Evolutionary conservation across 2,888 invertebrate genomes (phyloP).

Genomic region (Poecilus cupreus): DNA sequence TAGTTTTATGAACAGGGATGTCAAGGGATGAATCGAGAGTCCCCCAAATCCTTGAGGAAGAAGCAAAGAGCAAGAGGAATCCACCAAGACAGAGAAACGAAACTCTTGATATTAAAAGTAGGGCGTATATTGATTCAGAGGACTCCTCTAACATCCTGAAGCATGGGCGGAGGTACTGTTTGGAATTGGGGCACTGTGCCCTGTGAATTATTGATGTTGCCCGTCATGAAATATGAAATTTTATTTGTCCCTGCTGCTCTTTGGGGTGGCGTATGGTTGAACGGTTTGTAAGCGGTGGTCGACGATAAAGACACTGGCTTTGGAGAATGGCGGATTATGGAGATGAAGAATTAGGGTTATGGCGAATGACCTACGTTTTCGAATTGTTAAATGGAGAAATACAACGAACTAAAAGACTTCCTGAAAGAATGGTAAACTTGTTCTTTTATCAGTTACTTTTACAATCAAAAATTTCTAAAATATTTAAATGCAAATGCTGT

Average conservation of each 20-base stretch:
- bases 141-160: constrained; percentile 35
- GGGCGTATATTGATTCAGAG: constrained; percentile 59
- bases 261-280: neutral
- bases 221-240: constrained; percentile 41
- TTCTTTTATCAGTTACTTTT: too few relatives aligned
- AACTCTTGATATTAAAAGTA: constrained; percentile 60
- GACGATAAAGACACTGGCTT: neutral
- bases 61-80: constrained; percentile 5
- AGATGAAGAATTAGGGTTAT: constrained; percentile 34
- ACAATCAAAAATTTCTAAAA: too few relatives aligned
- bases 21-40: neutral
- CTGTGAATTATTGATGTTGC: constrained; percentile 36
- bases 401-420: too few relatives aligned
- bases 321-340: constrained; percentile 12
- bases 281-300: neutral
- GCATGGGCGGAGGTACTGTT: constrained; percentile 22
- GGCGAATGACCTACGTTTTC: too few relatives aligned
- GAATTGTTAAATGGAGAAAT: neutral
- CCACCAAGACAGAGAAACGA: constrained; percentile 46
- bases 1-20: too few relatives aligned
- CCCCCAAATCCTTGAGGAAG: neutral
- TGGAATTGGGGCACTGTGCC: constrained; percentile 1
- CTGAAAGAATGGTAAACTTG: too few relatives aligned
- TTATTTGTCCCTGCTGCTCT: constrained; percentile 32
- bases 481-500: too few relatives aligned